Evolutionary conservation across 1,140 invertebrate genomes (phyloP), one percentile per base, ranked within the genome.

Genomic region (Acromyrmex heyeri): DNA sequence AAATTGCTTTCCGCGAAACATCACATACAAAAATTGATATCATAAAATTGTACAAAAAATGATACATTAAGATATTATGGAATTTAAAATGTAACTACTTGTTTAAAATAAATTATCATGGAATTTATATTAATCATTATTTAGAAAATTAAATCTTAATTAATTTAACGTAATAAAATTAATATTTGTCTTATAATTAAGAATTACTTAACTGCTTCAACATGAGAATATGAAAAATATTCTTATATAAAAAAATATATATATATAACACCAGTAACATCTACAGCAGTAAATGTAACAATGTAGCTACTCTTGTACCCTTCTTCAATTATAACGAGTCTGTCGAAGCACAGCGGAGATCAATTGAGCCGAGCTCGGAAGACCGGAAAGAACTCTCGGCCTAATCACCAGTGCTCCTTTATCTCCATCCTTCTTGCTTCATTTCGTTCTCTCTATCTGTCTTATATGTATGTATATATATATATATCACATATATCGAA

Each of bases 321-420:
- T 62, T 44, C 21, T 83, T 83, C 79, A 89, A 86, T 82, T 78
- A 59, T 27, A 72, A 88, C 76, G 87, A 86, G 69, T 86, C 50
- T 21, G 38, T 14, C 27, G 53, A 61, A 83, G 64, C 18, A 21
- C 27, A 70, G 24, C 44, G 5, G 30, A 72, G 48, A 59, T 18
- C 55, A 88, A 83, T 77, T 82, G 79, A 82, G 38, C n/a, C 69
- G 27, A 38, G n/a, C 38, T 83, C 24, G 44, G 30, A 82, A 30
- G 70, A 79, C 57, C 78, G 61, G 78, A 55, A 69, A 78, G 82
- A 64, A 87, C 72, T 87, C 85, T 89, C 85, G 30, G 44, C 61
- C 67, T 85, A 89, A 89, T 89, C 87, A 64, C 85, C 78, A 87
- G 69, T 59, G 3, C 16, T 55, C 24, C 70, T 50, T n/a, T 75